phyloP scores from a whole-genome alignment of 2,888 invertebrate species.

The Melikaiella ostensackeni region DNA sequence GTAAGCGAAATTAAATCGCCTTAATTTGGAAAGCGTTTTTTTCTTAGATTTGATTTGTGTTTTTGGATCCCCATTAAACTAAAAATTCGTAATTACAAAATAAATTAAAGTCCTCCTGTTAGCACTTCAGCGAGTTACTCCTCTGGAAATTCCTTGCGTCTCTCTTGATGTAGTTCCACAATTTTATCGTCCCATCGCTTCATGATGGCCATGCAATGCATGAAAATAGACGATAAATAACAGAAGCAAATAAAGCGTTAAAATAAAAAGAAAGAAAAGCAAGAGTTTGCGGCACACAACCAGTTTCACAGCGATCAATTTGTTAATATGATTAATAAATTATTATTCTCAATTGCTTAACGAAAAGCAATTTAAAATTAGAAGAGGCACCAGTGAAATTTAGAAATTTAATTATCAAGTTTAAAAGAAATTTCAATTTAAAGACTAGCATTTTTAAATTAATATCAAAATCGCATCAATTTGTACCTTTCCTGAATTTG shows the following conservation, averaged over 20 bases:
- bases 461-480: no score
- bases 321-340: neutral
- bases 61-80: slow-evolving; percentile 30
- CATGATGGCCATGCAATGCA: slow-evolving; percentile 75
- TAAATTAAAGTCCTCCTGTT: slow-evolving; percentile 65
- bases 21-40: slow-evolving; percentile 3
- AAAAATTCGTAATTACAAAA: slow-evolving; percentile 52
- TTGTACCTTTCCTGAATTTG: no score
- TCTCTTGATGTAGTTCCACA: slow-evolving; percentile 74
- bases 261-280: slow-evolving; percentile 43
- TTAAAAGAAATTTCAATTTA: no score
- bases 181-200: slow-evolving; percentile 75
- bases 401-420: no score
- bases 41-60: neutral
- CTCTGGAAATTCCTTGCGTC: slow-evolving; percentile 72
- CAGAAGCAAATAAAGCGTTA: slow-evolving; percentile 65
- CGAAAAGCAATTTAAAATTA: neutral
- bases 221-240: slow-evolving; percentile 72
- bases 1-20: neutral
- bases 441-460: no score
- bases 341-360: neutral
- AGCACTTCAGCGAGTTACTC: slow-evolving; percentile 75
- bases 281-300: neutral
- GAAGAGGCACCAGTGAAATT: no score
- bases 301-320: neutral